Conservation (phyloP, 2,797 vertebrate species). For the Acomys russatus region DNA sequence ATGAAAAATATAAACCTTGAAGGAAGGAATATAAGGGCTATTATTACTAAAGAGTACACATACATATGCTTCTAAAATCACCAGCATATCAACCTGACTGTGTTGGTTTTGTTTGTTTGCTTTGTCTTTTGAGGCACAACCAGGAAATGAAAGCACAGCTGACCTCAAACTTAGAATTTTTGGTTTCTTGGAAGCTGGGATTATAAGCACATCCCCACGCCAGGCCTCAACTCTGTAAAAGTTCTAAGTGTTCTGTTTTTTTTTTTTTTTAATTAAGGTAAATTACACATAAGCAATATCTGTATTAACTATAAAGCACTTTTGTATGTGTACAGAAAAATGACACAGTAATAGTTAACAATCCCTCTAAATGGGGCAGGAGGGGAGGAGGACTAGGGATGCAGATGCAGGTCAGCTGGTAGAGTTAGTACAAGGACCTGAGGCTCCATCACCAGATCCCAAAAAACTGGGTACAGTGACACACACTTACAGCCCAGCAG, state of each 20-base stretch:
- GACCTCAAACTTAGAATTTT: neutral
- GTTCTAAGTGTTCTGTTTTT: neutral
- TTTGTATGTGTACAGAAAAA: constrained; percentile 6
- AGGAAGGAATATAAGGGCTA: neutral
- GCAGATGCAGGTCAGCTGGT: neutral
- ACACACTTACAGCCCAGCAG: neutral
- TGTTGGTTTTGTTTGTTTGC: neutral
- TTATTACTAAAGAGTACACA: neutral
- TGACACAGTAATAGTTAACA: neutral
- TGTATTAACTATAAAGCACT: constrained; percentile 25
- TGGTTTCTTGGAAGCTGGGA: neutral
- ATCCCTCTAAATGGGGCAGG: neutral
- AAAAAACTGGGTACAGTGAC: no score
- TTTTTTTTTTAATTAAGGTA: constrained; percentile 21
- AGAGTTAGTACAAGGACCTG: neutral
- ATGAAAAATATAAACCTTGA: neutral
- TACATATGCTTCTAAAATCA: neutral
- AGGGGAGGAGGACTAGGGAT: neutral
- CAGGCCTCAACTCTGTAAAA: neutral
- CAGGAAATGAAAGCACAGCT: neutral
- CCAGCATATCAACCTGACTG: neutral
- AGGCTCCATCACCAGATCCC: neutral
- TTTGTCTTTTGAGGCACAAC: neutral
- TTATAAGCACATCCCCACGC: neutral
- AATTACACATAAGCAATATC: neutral